Evolutionary conservation across 2,888 invertebrate species (phyloP).

Genomic region (Drosophila monieri): DNA sequence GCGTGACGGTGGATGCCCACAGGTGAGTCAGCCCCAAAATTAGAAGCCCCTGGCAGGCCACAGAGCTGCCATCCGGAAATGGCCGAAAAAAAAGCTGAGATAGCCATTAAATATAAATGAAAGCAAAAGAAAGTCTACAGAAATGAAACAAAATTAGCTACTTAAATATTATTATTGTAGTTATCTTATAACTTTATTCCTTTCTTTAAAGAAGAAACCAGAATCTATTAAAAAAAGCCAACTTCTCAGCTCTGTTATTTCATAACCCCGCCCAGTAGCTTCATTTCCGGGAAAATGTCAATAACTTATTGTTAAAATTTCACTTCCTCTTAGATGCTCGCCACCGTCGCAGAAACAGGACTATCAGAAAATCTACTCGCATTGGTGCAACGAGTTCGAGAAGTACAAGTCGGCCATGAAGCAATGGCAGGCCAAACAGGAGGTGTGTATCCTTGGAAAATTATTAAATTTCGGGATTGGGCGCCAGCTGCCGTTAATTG

Average conservation of each 20-base stretch:
- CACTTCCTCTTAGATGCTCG: constrained; percentile 86
- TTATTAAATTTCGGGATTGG: constrained; percentile 11
- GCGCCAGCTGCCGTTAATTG: constrained; percentile 74
- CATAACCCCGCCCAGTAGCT: constrained; percentile 9
- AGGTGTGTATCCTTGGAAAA: constrained; percentile 86
- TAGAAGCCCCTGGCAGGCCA: not conserved
- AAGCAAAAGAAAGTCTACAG: not conserved
- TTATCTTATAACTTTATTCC: too few relatives aligned
- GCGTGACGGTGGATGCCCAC: constrained; percentile 96
- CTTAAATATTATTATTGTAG: too few relatives aligned
- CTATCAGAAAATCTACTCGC: constrained; percentile 97
- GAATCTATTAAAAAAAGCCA: not conserved
- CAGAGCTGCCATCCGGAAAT: constrained; percentile 53
- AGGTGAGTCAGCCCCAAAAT: constrained; percentile 84
- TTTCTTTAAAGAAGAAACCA: too few relatives aligned
- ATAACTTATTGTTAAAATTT: constrained; percentile 51
- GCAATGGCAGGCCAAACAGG: constrained; percentile 96
- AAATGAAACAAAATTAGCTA: too few relatives aligned
- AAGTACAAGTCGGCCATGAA: constrained; percentile 98
- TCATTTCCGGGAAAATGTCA: constrained; percentile 44
- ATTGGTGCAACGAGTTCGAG: constrained; percentile 99
- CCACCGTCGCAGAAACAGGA: constrained; percentile 95
- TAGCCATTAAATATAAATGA: not conserved
- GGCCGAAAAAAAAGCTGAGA: constrained; percentile 44
- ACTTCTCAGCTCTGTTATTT: not conserved